Percentiles rank a stretch among this genome's conserved stretches.
Conservation (phyloP, 2,797 vertebrate species). For the Enteromius unitaeniatus region DNA sequence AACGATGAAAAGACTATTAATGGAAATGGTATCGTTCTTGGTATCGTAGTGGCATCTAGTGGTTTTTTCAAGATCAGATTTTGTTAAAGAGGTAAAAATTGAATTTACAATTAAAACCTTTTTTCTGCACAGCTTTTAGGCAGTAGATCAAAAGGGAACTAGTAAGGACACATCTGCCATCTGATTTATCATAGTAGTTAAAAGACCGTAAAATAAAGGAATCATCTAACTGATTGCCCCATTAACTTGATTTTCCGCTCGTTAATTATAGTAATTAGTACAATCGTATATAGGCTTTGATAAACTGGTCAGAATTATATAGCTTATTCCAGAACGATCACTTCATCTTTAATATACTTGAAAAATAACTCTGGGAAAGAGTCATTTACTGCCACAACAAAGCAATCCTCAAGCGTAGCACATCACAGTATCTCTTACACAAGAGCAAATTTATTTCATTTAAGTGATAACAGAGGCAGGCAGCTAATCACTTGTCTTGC, state of each 20-base stretch:
- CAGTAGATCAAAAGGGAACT: background rate
- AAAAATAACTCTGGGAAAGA: background rate
- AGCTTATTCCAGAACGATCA: background rate
- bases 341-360: background rate
- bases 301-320: slow-evolving; percentile 19
- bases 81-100: background rate
- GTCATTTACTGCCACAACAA: background rate
- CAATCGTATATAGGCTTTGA: slow-evolving; percentile 38
- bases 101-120: background rate
- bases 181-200: slow-evolving; percentile 6
- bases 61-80: background rate
- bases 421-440: background rate
- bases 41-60: slow-evolving; percentile 24
- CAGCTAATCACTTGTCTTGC: slow-evolving; percentile 42
- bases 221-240: slow-evolving; percentile 20
- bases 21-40: background rate
- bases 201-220: slow-evolving; percentile 39
- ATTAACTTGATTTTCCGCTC: slow-evolving; percentile 40
- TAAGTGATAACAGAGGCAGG: slow-evolving; percentile 25
- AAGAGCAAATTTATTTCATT: slow-evolving; percentile 12
- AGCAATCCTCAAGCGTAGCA: background rate
- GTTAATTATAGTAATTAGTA: slow-evolving; percentile 42
- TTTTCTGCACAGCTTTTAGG: background rate
- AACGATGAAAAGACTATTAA: background rate
- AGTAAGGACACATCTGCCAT: background rate